phyloP scores from a whole-genome alignment of 1,140 invertebrate genomes.

The Microplitis mediator region DNA sequence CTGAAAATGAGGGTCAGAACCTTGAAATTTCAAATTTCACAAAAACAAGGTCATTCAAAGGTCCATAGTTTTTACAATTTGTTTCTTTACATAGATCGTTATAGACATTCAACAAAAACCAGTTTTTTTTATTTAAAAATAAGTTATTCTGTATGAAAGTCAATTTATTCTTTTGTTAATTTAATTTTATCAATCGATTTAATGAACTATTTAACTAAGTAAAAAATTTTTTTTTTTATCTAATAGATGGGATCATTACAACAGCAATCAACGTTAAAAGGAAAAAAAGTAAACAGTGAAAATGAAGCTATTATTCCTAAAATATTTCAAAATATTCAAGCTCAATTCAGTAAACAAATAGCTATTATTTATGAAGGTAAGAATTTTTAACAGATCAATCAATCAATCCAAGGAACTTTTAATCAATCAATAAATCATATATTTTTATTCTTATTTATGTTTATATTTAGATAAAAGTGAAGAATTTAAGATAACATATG shows the following conservation, averaged over 20 bases:
- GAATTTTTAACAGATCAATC: background rate
- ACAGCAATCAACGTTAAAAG: conserved; percentile 68
- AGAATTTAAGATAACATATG: conserved; percentile 61
- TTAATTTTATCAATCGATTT: background rate
- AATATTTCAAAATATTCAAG: conserved; percentile 60
- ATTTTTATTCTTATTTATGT: conserved; percentile 46
- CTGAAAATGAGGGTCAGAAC: too few relatives aligned
- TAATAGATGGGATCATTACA: conserved; percentile 70
- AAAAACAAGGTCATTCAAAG: too few relatives aligned
- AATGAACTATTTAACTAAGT: background rate
- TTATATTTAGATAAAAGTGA: conserved; percentile 44
- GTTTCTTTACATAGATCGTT: too few relatives aligned
- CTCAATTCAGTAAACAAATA: conserved; percentile 53
- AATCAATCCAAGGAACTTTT: background rate
- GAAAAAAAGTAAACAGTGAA: conserved; percentile 54
- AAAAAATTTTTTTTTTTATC: background rate
- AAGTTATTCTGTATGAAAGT: too few relatives aligned
- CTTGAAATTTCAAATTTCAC: too few relatives aligned
- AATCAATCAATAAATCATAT: background rate
- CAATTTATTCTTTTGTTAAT: too few relatives aligned
- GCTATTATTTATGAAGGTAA: conserved; percentile 66
- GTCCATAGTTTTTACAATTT: too few relatives aligned
- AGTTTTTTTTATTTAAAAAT: too few relatives aligned
- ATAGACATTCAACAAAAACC: too few relatives aligned
- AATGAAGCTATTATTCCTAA: conserved; percentile 60